Evolutionary conservation across 2,113 vertebrate species (phyloP).

Genomic region (Limanda limanda): DNA sequence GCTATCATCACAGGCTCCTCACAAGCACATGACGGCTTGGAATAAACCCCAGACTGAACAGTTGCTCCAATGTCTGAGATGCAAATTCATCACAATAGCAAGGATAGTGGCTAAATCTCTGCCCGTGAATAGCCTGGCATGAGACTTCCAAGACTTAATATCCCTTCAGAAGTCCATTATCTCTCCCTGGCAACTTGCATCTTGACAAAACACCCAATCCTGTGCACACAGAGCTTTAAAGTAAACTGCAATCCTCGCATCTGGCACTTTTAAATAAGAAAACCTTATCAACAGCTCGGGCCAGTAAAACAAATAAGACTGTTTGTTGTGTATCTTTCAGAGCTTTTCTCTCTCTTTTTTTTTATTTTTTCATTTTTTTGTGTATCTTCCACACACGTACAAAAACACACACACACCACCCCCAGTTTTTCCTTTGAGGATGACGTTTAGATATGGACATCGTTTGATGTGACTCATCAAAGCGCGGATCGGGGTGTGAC

Average conservation of each 20-base stretch:
- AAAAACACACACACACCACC: conserved; percentile 37
- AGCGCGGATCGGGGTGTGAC: conserved; percentile 70
- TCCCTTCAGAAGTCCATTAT: conserved; percentile 76
- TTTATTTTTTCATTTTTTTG: background rate
- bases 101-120: conserved; percentile 62
- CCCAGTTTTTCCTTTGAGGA: conserved; percentile 83
- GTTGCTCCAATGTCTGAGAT: conserved; percentile 57
- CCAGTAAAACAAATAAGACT: conserved; percentile 61
- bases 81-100: conserved; percentile 64
- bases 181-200: conserved; percentile 69
- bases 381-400: conserved; percentile 39
- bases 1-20: conserved; percentile 51
- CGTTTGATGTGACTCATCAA: conserved; percentile 79
- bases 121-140: conserved; percentile 55
- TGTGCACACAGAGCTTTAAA: conserved; percentile 44
- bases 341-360: conserved; percentile 1
- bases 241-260: conserved; percentile 42
- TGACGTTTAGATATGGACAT: conserved; percentile 69
- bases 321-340: conserved; percentile 51
- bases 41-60: conserved; percentile 58
- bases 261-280: conserved; percentile 53
- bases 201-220: conserved; percentile 57
- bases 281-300: conserved; percentile 65
- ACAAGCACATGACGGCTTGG: conserved; percentile 31
- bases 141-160: conserved; percentile 70